Evolutionary conservation across 2,113 vertebrate species (phyloP), one percentile per base, ranked within the genome.

Genomic region (Malurus alboscapulatus): DNA sequence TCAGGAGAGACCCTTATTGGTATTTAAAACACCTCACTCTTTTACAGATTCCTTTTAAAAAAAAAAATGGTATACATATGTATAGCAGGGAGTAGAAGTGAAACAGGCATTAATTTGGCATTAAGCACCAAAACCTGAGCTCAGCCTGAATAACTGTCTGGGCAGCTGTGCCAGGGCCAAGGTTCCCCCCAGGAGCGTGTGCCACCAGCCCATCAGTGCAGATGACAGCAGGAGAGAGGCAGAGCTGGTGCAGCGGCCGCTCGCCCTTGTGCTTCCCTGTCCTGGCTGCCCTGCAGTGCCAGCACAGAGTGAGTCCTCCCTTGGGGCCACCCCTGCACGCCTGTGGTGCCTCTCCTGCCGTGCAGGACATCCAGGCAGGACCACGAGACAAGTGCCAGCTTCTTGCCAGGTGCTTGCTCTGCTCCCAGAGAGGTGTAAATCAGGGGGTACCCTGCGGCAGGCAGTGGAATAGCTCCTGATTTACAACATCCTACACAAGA

Each of bases 401-500:
- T 50, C 63, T 58, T 20, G 17, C 84, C 69, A 73, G 86, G 76
- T 57, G 67, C 87, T 83, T 7, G 4, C 38, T 77, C n/a, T 6
- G 53, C 84, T 91, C 42, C 66, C 42, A 6, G 50, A 4, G 55
- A 17, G 44, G 78, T n/a, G 47, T 94, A 90, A 96, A 91, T 90
- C 93, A 95, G 93, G 78, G 82, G 71, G 83, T 92, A 65, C 78
- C 85, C 90, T 48, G 84, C 24, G 12, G 78, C 89, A 91, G 84
- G 75, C 72, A 34, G 87, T 3, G 47, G 34, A 83, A 62, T 27
- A 73, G 75, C 79, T 90, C 82, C 93, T 94, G 89, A 94, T 96
- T 95, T 95, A 93, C 91, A 95, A 86, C 94, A 90, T 90, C 82
- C 84, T 93, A 65, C 93, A 90, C 40, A 29, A 94, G 93, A 95